Base-by-base conservation (phyloP, 2,113 vertebrate genomes). In the Anolis carolinensis region DNA sequence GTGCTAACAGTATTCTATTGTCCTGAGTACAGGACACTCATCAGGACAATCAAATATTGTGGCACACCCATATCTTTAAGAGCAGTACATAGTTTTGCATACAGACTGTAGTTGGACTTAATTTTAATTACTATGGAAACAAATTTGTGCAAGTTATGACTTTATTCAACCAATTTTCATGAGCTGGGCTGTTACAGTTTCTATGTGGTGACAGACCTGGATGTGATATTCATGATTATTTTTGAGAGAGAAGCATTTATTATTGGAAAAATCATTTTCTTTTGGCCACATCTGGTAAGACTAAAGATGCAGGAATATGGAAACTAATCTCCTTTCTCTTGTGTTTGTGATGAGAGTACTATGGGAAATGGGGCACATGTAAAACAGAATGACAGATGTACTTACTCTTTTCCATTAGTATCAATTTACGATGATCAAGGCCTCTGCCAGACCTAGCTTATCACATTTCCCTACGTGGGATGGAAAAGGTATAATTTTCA, bases 401-500 rank as follows among this genome's bases (percentile, higher is more conserved):
- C 84, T 86, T 30, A 36, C 48, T 90, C 78, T 86, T 84, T 77
- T n/a, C 91, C 86, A 84, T 90, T 39, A 92, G 79, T 50, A 82
- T 77, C 84, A 91, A 81, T 89, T 86, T 77, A 48, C 85, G 86
- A 52, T 70, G 79, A 89, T 76, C 81, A 4, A 16, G 87, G 81
- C 81, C 90, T 91, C 83, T 44, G 2, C n/a, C 52, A 44, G 86
- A 76, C 86, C 78, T 86, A 90, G 62, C 4, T 7, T 87, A 82
- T 81, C 81, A 89, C 63, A 74, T 79, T 92, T 70, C 67, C 87
- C 85, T 86, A 71, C 91, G 84, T 90, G 91, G 83, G 18, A 89
- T 89, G 79, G 73, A 80, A 94, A 93, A 83, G 89, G 75, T 90
- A 30, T 87, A 68, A 92, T 93, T 94, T 92, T 78, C 84, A 82